A percentile compares a stretch with the other conserved stretches of the same genome.
Conservation (phyloP, 2,797 vertebrate species). For the Bradypodion ventrale region DNA sequence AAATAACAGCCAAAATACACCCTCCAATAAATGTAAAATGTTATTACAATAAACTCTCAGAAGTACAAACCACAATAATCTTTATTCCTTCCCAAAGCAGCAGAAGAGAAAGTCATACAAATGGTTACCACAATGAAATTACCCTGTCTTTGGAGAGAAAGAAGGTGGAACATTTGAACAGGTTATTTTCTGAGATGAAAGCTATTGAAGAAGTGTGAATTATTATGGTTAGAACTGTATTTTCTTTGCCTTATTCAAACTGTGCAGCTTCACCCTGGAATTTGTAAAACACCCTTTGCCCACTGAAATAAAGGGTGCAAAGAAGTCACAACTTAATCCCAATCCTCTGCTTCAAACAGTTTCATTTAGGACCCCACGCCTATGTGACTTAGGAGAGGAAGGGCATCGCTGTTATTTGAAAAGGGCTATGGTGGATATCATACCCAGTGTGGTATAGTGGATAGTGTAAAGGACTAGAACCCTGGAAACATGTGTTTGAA, state of each 20-base stretch:
- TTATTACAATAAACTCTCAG: conserved; percentile 50
- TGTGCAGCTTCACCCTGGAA: conserved; percentile 46
- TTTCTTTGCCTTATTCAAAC: conserved; percentile 50
- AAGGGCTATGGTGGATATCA: background rate
- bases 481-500: no score
- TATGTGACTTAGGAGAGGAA: background rate
- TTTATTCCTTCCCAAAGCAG: conserved; percentile 45
- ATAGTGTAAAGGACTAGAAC: no score
- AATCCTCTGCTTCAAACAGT: conserved; percentile 41
- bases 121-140: conserved; percentile 63
- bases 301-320: conserved; percentile 43
- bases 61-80: conserved; percentile 52
- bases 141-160: conserved; percentile 40
- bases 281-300: conserved; percentile 41
- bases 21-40: conserved; percentile 56
- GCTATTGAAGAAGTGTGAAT: conserved; percentile 64
- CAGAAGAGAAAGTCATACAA: conserved; percentile 48
- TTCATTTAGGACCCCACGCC: conserved; percentile 16
- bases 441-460: no score
- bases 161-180: conserved; percentile 51
- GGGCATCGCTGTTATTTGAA: background rate
- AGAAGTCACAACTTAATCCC: conserved; percentile 15
- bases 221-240: conserved; percentile 66
- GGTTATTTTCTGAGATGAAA: conserved; percentile 62
- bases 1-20: conserved; percentile 7